These are phyloP conservation scores for Platysteira castanea DNA, from an alignment of 2,113 vertebrate genomes.

Conservation along the genomic window DNA sequence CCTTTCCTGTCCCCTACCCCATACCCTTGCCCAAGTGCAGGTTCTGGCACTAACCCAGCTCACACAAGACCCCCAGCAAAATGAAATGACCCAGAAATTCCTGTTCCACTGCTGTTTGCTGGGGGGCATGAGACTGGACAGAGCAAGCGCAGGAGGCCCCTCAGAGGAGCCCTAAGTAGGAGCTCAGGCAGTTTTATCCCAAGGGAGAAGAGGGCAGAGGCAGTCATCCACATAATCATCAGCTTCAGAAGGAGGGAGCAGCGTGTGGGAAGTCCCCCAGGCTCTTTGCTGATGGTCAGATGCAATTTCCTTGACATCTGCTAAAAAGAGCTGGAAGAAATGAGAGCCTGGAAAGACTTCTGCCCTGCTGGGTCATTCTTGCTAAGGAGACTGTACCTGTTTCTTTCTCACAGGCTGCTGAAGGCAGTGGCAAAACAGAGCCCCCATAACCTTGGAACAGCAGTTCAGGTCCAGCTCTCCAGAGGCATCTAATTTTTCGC, in stretches of 20 bases:
- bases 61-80: not conserved
- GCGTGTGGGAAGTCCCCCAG: not conserved
- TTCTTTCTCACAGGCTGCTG: not conserved
- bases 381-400: not conserved
- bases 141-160: not conserved
- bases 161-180: not conserved
- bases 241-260: not conserved
- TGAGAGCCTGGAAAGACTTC: not conserved
- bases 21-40: not conserved
- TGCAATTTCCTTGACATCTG: not conserved
- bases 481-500: not conserved
- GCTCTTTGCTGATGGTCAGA: not conserved
- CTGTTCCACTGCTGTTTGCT: not conserved
- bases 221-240: not conserved
- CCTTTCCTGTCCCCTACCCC: not conserved
- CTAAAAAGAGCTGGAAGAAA: not conserved
- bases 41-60: not conserved
- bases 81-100: not conserved
- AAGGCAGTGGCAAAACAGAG: not conserved
- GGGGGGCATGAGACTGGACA: not conserved
- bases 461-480: not conserved
- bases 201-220: not conserved
- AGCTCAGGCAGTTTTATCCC: not conserved
- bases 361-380: not conserved
- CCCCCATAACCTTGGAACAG: not conserved